These are phyloP conservation scores for Gadopsis marmoratus DNA, from an alignment of 2,797 vertebrate species.

Conservation along the genomic window DNA sequence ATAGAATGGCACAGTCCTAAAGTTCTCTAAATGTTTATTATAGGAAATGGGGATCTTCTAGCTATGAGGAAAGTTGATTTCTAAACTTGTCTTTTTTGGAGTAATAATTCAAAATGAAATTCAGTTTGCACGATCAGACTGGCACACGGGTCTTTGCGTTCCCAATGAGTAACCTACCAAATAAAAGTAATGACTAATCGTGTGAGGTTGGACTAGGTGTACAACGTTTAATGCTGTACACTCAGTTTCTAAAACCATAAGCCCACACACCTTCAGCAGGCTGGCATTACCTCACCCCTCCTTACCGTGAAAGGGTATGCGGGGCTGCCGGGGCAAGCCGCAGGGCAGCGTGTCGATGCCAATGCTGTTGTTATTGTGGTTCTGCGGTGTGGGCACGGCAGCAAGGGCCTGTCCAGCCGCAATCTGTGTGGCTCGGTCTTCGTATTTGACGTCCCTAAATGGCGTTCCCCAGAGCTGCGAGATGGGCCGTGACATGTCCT, in stretches of 20 bases:
- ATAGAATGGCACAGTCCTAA: neutral
- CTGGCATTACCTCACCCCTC: conserved; percentile 5
- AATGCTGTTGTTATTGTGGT: conserved; percentile 72
- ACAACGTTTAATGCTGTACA: neutral
- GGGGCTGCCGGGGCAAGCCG: conserved; percentile 66
- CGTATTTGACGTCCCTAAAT: conserved; percentile 79
- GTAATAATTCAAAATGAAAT: conserved; percentile 1
- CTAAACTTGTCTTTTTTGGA: conserved; percentile 1
- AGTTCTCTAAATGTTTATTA: conserved; percentile 12
- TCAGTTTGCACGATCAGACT: conserved; percentile 4
- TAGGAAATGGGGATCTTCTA: conserved; percentile 3
- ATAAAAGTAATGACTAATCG: conserved; percentile 42
- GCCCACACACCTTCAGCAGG: neutral
- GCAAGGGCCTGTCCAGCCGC: conserved; percentile 63
- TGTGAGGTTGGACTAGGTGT: neutral
- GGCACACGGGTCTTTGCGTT: conserved; percentile 8
- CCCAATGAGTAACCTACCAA: neutral
- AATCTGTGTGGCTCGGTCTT: conserved; percentile 73
- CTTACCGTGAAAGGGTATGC: conserved; percentile 79
- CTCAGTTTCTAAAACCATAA: conserved; percentile 16
- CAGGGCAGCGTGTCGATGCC: conserved; percentile 69
- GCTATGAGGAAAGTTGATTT: neutral
- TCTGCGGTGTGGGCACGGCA: conserved; percentile 61
- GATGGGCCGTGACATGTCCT: conserved; percentile 84
- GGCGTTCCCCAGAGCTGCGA: conserved; percentile 78